Evolutionary conservation across 2,797 vertebrate species (phyloP), one percentile per base, ranked within the genome.

Genomic region (Siniperca undulata): DNA sequence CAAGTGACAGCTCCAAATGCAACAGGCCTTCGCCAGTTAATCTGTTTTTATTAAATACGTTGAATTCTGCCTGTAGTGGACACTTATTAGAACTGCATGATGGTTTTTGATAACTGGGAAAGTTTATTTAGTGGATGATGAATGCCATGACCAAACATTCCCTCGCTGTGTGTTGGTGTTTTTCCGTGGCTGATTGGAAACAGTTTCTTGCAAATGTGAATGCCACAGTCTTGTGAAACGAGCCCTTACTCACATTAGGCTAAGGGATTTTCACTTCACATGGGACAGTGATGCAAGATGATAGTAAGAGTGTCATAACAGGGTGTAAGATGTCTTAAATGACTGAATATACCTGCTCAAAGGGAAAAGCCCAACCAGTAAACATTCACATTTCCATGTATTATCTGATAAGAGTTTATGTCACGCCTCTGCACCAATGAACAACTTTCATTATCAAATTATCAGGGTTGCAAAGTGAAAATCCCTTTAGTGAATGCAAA

Each of bases 241-340:
- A 81, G 80, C n/a, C 16, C 12, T 30, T 6, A 0, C 50, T 60
- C 56, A 77, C 76, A 53, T 82, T 60, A 75, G 58, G 9, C 30
- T 1, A 58, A 75, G 74, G 34, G 60, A 22, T 64, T 78, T 67
- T 55, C 17, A 69, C 64, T 75, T 69, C 52, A 84, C 83, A 77
- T 16, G 30, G 48, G 42, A 71, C 82, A 81, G 68, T 88, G 90
- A 90, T 77, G 89, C 84, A 91, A 90, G 74, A 70, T 19, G 36
- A 81, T 80, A 53, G 80, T 84, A 81, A 85, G 70, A 87, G 30
- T 42, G 56, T 84, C 66, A 84, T 50, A 77, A 60, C 12, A 4
- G 11, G 7, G n/a, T 68, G 69, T 78, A 72, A 78, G 67, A 44
- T 59, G 65, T 65, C 30, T 71, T 24, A 65, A 38, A 65, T 70